phyloP scores from a whole-genome alignment of 2,797 vertebrate species.

The Threskiornis aethiopicus region DNA sequence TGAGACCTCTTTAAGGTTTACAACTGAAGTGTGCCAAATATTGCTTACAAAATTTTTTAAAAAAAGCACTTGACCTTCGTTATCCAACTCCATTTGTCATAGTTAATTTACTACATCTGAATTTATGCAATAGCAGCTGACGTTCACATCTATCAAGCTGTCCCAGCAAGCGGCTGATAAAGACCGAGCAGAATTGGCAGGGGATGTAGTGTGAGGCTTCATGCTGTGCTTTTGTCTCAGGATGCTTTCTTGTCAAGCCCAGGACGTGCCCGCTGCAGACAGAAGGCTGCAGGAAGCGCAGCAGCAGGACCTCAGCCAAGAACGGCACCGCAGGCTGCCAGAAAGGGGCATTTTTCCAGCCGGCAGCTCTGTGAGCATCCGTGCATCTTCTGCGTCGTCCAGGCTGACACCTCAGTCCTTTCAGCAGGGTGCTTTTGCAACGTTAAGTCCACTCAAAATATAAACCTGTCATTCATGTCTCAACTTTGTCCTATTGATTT shows the following conservation, averaged over 20 bases:
- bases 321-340: not conserved
- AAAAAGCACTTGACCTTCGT: not conserved
- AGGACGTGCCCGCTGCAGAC: not conserved
- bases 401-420: not conserved
- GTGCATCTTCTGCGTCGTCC: rapidly evolving
- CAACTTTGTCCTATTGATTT: not conserved
- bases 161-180: not conserved
- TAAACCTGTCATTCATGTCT: rapidly evolving
- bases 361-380: not conserved
- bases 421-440: not conserved
- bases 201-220: not conserved
- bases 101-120: not conserved
- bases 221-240: not conserved
- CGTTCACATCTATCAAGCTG: not conserved
- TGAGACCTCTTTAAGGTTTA: not conserved
- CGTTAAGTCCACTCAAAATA: not conserved
- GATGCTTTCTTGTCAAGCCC: not conserved
- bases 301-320: not conserved
- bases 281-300: not conserved
- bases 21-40: not conserved
- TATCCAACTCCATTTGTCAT: not conserved
- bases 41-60: not conserved
- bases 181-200: not conserved
- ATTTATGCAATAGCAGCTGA: not conserved
- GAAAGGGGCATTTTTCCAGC: not conserved